Evolutionary conservation across 1,140 invertebrate genomes (phyloP).

Genomic region (Meloidogyne chitwoodi): DNA sequence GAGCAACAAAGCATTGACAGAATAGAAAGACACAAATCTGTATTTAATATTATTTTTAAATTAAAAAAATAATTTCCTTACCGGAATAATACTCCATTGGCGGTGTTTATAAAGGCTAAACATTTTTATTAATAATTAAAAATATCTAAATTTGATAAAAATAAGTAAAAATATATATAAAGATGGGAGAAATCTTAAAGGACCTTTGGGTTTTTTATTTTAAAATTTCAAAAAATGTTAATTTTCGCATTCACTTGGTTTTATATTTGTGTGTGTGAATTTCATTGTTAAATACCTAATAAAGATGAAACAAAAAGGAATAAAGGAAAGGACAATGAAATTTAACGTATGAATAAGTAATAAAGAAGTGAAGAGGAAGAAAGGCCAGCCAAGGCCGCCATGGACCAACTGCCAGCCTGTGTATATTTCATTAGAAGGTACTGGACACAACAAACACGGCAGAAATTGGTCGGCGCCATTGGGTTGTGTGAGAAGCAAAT

Average conservation of each 20-base stretch:
- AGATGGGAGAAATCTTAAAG: no score
- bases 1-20: not conserved
- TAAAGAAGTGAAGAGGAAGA: not conserved
- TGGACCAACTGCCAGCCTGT: not conserved
- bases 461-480: not conserved
- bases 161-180: no score
- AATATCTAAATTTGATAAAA: not conserved
- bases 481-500: not conserved
- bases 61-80: not conserved
- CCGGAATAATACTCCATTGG: not conserved
- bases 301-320: not conserved
- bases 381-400: not conserved
- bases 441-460: not conserved
- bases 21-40: not conserved
- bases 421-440: not conserved
- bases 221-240: no score
- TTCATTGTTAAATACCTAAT: not conserved
- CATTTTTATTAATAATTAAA: not conserved
- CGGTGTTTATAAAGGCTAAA: not conserved
- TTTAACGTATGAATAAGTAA: not conserved
- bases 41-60: not conserved
- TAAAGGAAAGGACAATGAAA: not conserved
- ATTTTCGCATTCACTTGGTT: not conserved
- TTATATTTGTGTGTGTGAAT: not conserved
- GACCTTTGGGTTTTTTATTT: no score